Evolutionary conservation across 2,888 invertebrate species (phyloP), one percentile per base, ranked within the genome.

Genomic region (Mesorhabditis spiculigera): DNA sequence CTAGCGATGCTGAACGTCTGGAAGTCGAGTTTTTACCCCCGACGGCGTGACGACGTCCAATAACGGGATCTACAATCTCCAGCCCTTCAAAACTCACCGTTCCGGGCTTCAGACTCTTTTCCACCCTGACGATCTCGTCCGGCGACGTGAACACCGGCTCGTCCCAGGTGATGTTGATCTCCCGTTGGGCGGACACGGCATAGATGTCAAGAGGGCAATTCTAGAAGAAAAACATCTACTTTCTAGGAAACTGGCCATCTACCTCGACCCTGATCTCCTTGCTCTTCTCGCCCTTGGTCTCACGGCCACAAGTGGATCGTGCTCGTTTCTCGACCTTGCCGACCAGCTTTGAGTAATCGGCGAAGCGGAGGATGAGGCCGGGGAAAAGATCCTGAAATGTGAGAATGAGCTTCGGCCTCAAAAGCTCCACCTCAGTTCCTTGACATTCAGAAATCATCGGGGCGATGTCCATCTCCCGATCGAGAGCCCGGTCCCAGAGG

Each of bases 401-500:
- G 58, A 13, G 58, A 16, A 43, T 44, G 41, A 66, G 13, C 13
- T 66, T 63, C 8, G 45, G 5, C 67, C 43, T 63, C 10, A 45
- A 72, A 61, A 63, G 45, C 4, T 66, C n/a, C 41, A 78, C 78
- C 63, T 78, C 78, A 5, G 81, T 75, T 16, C 78, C 75, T 63
- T 83, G 82, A 68, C 85, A 85, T 45, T 78, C 76, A n/a, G 79
- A 80, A 8, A 81, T 83, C 68, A 84, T 77, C 5, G 73, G 67
- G 8, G 85, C 85, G 5, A 85, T 77, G 63, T 85, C 85, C 13
- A 74, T 71, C 4, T 93, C 93, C 28, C 94, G 92, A 85, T 95
- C 94, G 0, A 95, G 89, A 61, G 93, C 93, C 65, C 93, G 90
- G 81, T 92, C 92, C 95, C 95, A 96, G 71, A 95, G 91, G 88